phyloP scores from a whole-genome alignment of 2,113 vertebrate genomes.

The Oncorhynchus keta region DNA sequence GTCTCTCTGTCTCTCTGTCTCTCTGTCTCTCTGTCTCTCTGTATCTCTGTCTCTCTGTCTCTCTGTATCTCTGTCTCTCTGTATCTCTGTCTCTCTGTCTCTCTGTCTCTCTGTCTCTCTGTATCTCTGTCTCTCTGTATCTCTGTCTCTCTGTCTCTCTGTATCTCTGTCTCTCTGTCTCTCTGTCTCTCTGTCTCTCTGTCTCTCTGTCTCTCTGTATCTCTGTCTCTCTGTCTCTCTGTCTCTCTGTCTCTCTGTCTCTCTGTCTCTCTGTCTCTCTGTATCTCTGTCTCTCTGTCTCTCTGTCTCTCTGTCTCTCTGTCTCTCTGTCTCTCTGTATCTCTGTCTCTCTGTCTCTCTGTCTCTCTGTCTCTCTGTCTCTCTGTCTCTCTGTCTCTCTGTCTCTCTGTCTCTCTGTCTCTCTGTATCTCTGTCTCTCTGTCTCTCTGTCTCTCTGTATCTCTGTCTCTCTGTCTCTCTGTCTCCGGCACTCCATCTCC shows the following conservation, averaged over 20 bases:
- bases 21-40: background rate
- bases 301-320: background rate
- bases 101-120: background rate
- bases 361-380: background rate
- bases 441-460: constrained; percentile 30
- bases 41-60: constrained; percentile 27
- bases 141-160: background rate
- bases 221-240: background rate
- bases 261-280: constrained; percentile 21
- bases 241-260: constrained; percentile 30
- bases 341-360: constrained; percentile 19
- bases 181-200: constrained; percentile 24
- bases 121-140: constrained; percentile 29
- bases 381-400: background rate
- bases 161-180: constrained; percentile 28
- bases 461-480: constrained; percentile 21
- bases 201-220: background rate
- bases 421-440: background rate
- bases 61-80: background rate
- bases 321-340: constrained; percentile 28
- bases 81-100: constrained; percentile 28
- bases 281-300: background rate
- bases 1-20: constrained; percentile 28
- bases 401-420: constrained; percentile 26
- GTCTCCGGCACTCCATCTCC: constrained; percentile 38